Evolutionary conservation across 2,113 vertebrate species (phyloP).

Genomic region (Zootoca vivipara): DNA sequence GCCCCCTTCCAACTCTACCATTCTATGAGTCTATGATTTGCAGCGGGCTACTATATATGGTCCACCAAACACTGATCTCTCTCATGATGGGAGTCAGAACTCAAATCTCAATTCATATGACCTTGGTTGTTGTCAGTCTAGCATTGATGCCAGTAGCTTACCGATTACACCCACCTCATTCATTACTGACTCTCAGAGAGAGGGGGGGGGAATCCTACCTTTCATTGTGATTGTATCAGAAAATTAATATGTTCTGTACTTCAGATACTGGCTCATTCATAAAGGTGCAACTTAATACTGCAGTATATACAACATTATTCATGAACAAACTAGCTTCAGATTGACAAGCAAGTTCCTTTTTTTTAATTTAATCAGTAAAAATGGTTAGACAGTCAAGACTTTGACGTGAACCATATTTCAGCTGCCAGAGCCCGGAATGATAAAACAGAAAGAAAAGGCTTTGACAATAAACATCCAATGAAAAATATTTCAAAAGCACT

Average conservation of each 20-base stretch:
- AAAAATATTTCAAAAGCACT: constrained; percentile 49
- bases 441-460: constrained; percentile 68
- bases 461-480: constrained; percentile 57
- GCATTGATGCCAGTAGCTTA: not conserved
- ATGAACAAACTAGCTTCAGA: constrained; percentile 38
- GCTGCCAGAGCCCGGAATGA: constrained; percentile 49
- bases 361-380: constrained; percentile 27
- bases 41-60: not conserved
- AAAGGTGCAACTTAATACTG: constrained; percentile 16
- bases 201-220: constrained; percentile 40
- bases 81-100: not conserved
- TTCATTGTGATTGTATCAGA: constrained; percentile 52
- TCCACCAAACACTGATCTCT: not conserved
- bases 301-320: constrained; percentile 31
- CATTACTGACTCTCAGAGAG: constrained; percentile 30
- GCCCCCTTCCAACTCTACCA: too few species aligned
- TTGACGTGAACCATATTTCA: constrained; percentile 50
- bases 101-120: not conserved
- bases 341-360: constrained; percentile 1
- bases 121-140: not conserved
- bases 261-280: constrained; percentile 29
- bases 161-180: not conserved
- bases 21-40: too few species aligned
- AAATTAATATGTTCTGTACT: constrained; percentile 50
- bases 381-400: constrained; percentile 32